phyloP scores from a whole-genome alignment of 2,113 vertebrate genomes.

The Platysternon megacephalum region DNA sequence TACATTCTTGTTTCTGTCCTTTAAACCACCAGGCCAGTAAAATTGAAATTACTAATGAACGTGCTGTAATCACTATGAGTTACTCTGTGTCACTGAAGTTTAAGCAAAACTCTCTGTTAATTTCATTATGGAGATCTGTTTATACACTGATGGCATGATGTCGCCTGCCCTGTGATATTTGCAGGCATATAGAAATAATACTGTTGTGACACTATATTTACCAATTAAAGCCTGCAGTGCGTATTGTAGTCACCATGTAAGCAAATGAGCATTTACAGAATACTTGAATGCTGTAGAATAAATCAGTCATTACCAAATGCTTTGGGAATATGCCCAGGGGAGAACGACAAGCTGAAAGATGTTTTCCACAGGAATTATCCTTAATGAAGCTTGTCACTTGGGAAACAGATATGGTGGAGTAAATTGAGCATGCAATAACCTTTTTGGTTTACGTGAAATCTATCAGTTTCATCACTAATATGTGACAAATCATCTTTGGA shows the following conservation, averaged over 20 bases:
- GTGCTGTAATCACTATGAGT: not conserved
- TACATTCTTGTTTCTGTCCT: not conserved
- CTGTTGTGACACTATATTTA: not conserved
- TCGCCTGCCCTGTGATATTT: not conserved
- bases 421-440: not conserved
- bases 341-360: not conserved
- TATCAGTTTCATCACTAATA: not conserved
- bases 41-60: not conserved
- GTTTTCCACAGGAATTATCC: not conserved
- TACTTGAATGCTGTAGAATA: not conserved
- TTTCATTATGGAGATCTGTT: not conserved
- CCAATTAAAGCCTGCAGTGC: not conserved
- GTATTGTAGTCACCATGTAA: not conserved
- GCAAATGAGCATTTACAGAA: constrained; percentile 11
- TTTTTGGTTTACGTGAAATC: not conserved
- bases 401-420: not conserved
- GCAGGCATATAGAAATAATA: not conserved
- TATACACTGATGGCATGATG: not conserved
- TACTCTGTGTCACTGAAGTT: not conserved
- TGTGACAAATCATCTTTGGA: not conserved
- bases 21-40: not conserved
- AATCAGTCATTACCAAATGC: not conserved
- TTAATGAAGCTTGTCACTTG: not conserved
- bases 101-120: not conserved
- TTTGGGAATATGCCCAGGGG: not conserved